Conservation (phyloP, 2,113 vertebrate species). For the Hippopotamus amphibius region DNA sequence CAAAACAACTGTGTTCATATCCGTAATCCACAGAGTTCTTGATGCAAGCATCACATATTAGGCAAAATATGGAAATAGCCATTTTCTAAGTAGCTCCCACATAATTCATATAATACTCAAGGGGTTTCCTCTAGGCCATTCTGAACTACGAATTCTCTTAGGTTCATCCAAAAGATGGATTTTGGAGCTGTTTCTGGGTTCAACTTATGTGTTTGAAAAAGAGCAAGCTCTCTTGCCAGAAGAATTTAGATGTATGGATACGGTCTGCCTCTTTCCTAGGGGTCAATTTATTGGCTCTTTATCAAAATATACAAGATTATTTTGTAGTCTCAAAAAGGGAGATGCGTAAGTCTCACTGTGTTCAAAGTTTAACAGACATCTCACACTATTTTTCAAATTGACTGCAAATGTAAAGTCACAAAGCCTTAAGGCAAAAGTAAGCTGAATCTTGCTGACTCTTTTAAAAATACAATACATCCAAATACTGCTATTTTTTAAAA, state of each 20-base stretch:
- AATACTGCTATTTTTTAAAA: slow-evolving; percentile 63
- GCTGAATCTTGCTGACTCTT: slow-evolving; percentile 46
- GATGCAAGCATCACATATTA: neutral
- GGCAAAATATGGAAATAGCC: neutral
- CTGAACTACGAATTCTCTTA: slow-evolving; percentile 12
- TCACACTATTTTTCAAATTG: slow-evolving; percentile 64
- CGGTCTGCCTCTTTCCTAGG: neutral
- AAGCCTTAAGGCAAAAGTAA: slow-evolving; percentile 56
- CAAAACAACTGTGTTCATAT: neutral
- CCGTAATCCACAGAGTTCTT: neutral
- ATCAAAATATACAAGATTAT: slow-evolving; percentile 48
- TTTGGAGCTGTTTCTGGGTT: neutral
- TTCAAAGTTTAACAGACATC: slow-evolving; percentile 47
- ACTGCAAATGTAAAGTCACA: slow-evolving; percentile 39
- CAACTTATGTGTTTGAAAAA: slow-evolving; percentile 7
- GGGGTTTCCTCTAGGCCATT: neutral
- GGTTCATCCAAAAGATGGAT: slow-evolving; percentile 33
- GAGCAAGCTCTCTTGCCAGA: neutral
- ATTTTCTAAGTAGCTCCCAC: neutral
- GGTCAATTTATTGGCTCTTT: slow-evolving; percentile 45
- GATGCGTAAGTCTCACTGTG: slow-evolving; percentile 6
- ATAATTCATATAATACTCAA: neutral
- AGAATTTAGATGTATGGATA: slow-evolving; percentile 40
- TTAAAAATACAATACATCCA: slow-evolving; percentile 59
- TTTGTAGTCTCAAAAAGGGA: slow-evolving; percentile 38